Conservation (phyloP, 2,888 invertebrate genomes). For the Agriopis aurantiaria region DNA sequence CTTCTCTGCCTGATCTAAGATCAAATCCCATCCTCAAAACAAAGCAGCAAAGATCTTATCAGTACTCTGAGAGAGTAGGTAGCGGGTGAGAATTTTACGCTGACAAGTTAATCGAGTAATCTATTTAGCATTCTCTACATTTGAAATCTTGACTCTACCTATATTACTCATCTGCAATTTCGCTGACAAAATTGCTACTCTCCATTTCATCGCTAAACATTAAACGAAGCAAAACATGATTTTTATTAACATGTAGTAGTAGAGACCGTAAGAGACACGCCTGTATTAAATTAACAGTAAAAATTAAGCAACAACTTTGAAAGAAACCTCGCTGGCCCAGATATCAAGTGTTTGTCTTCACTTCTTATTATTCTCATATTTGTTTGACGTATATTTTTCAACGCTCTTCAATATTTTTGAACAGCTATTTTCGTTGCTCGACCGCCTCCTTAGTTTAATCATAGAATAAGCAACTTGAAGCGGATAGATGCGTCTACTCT, state of each 20-base stretch:
- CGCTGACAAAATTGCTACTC: slow-evolving; percentile 3
- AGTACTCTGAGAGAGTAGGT: too few species aligned
- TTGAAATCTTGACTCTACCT: not conserved
- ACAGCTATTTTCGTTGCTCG: slow-evolving; percentile 74
- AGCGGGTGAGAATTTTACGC: too few species aligned
- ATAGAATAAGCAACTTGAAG: slow-evolving; percentile 58
- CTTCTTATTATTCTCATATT: slow-evolving; percentile 74
- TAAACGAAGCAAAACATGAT: slow-evolving; percentile 13
- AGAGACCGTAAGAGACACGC: not conserved
- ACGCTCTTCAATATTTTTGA: slow-evolving; percentile 82
- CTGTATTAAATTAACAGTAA: slow-evolving; percentile 41
- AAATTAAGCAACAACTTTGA: slow-evolving; percentile 44
- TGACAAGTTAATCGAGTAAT: too few species aligned
- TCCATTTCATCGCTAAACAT: slow-evolving; percentile 18
- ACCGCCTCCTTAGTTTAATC: slow-evolving; percentile 67
- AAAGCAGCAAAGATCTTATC: too few species aligned
- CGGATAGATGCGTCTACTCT: slow-evolving; percentile 39
- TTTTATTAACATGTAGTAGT: slow-evolving; percentile 22
- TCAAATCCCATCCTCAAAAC: too few species aligned
- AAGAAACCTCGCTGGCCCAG: slow-evolving; percentile 58
- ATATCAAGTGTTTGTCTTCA: slow-evolving; percentile 74
- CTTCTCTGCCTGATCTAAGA: too few species aligned
- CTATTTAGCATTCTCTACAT: too few species aligned
- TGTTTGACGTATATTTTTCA: slow-evolving; percentile 83
- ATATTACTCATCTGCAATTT: slow-evolving; percentile 5